Conservation (phyloP, 2,888 invertebrate genomes). For the Allophyes oxyacanthae region DNA sequence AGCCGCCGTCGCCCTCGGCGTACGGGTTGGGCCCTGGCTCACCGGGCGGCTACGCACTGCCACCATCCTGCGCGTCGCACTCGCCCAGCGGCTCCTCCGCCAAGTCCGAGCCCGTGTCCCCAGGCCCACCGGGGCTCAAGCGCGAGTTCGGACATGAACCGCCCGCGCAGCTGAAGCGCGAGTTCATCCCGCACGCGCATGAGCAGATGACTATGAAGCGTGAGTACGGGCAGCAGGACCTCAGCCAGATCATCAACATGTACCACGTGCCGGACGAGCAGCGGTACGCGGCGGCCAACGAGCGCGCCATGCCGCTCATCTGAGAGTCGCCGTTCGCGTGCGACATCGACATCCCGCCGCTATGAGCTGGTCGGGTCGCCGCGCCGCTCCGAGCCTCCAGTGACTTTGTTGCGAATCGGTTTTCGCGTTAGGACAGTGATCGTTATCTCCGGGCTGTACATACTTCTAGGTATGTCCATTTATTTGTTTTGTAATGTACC, state of each 20-base stretch:
- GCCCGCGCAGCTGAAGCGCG: slow-evolving; percentile 86
- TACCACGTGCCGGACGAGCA: slow-evolving; percentile 91
- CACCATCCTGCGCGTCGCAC: slow-evolving; percentile 93
- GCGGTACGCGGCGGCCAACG: slow-evolving; percentile 89
- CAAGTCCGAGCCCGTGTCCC: slow-evolving; percentile 96
- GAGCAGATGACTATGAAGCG: slow-evolving; percentile 90
- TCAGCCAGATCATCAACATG: slow-evolving; percentile 91
- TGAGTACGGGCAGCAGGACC: slow-evolving; percentile 91
- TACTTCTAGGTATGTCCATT: slow-evolving; percentile 86
- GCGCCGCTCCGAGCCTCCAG: slow-evolving; percentile 75
- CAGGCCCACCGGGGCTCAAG: slow-evolving; percentile 91
- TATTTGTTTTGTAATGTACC: slow-evolving; percentile 84
- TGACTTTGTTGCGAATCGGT: slow-evolving; percentile 78
- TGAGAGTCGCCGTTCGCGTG: slow-evolving; percentile 91
- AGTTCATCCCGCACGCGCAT: slow-evolving; percentile 84
- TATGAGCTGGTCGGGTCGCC: slow-evolving; percentile 87
- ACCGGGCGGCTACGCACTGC: slow-evolving; percentile 90
- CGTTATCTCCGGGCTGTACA: slow-evolving; percentile 81
- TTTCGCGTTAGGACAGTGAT: slow-evolving; percentile 82
- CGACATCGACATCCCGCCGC: slow-evolving; percentile 90
- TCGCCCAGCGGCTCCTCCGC: slow-evolving; percentile 96
- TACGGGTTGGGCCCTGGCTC: slow-evolving; percentile 90
- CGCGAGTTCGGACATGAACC: slow-evolving; percentile 89
- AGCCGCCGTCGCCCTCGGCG: slow-evolving; percentile 92
- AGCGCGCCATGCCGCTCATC: slow-evolving; percentile 91